Conservation (phyloP, 2,797 vertebrate species). For the Coregonus suidteri region DNA sequence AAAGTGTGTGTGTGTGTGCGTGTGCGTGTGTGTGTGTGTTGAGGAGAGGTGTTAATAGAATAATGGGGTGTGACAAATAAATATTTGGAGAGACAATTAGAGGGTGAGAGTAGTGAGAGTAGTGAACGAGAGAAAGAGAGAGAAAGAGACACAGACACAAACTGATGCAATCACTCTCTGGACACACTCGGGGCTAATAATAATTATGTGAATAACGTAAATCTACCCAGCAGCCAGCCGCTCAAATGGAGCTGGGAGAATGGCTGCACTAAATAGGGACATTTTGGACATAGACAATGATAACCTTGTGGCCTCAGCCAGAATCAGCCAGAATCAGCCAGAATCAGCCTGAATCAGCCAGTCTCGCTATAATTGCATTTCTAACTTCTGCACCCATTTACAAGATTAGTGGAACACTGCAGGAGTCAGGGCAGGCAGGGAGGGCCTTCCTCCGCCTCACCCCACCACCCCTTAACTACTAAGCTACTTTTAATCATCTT, state of each 20-base stretch:
- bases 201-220: neutral
- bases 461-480: neutral
- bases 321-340: neutral
- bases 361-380: conserved; percentile 56
- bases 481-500: neutral
- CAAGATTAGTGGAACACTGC: neutral
- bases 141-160: too few species aligned
- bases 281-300: neutral
- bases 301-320: conserved; percentile 20
- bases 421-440: neutral
- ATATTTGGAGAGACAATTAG: neutral
- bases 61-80: too few species aligned
- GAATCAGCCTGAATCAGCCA: neutral
- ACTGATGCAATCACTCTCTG: neutral
- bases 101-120: neutral
- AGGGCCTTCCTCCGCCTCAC: neutral
- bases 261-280: neutral
- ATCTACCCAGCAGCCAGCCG: neutral
- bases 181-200: neutral
- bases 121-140: neutral
- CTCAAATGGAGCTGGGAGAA: neutral
- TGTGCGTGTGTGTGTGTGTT: neutral
- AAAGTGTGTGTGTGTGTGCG: neutral
- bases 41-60: neutral
- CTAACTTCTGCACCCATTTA: conserved; percentile 32